These are phyloP conservation scores for Trichonephila clavipes DNA, from an alignment of 1,140 invertebrate genomes.

Conservation along the genomic window DNA sequence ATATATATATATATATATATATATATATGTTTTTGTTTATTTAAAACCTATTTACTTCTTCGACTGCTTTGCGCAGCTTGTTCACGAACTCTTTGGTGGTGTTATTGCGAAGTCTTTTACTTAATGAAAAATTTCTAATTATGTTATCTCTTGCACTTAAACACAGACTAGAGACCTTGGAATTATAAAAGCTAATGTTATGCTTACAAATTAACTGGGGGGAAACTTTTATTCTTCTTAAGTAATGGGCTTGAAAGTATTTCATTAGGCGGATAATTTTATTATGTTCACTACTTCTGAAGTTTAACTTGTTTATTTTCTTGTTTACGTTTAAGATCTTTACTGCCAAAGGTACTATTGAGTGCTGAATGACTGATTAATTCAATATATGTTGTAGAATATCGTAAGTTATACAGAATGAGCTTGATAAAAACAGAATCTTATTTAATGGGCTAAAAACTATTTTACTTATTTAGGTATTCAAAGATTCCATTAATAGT, in stretches of 20 bases:
- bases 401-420: too few species aligned
- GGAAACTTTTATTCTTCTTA: neutral
- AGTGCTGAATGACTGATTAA: neutral
- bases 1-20: too few species aligned
- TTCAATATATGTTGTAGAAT: too few species aligned
- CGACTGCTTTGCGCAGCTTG: too few species aligned
- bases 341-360: neutral
- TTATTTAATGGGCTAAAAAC: too few species aligned
- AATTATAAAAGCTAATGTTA: neutral
- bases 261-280: neutral
- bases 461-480: too few species aligned
- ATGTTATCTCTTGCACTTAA: neutral
- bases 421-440: too few species aligned
- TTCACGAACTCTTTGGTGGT: too few species aligned
- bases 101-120: neutral
- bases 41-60: too few species aligned
- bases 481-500: too few species aligned
- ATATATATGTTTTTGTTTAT: too few species aligned
- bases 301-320: neutral
- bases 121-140: neutral
- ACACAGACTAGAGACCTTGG: neutral
- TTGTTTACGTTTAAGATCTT: neutral
- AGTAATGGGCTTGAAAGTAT: neutral
- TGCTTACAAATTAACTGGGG: neutral
- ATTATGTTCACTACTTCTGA: neutral